Base-by-base conservation (phyloP, 2,888 invertebrate genomes). In the Apotomis capreana region DNA sequence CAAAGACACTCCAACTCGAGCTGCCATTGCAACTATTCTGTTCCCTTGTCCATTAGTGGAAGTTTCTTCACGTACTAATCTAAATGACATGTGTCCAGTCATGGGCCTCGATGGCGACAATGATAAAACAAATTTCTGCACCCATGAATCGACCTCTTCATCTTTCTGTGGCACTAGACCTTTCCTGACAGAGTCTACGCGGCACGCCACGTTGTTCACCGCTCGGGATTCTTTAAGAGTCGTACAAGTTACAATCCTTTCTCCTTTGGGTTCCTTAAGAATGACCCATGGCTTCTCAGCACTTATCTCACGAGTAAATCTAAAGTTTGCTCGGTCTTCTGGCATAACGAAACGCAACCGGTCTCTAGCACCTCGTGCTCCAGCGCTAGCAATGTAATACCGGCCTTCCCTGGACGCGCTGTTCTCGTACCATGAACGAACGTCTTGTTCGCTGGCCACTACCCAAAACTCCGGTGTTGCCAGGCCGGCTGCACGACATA, bases 181-280 rank as follows among this genome's bases (percentile, higher is more conserved):
- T 78, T 95, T 95, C 52, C 94, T 94, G 52, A 94, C 93, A 63
- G 94, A 90, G 80, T 97, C 96, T 59, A 97, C 94, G 5, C 95
- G 94, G 79, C 97, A 97, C 3, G 96, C 96, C 36, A 97, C 96
- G 82, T 97, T 97, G 68, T 97, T 96, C 54, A 97, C 95, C 2
- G 97, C 95, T 62, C 94, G 94, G 0, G 97, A 96, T 73, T 96
- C 96, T 83, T 96, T 96, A 58, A 97, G 92, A 0, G 97, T 97
- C 1, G 97, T 97, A 81, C 97, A 97, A 26, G 97, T 97, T 68
- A 97, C 93, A 81, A 95, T 96, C 79, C 96, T 96, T 78, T 96
- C 96, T 13, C 96, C 96, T 69, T 95, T 95, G 4, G 96, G 94
- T 82, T 97, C 96, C 69, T 96, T 95, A 8, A 97, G 95, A 26